phyloP scores from a whole-genome alignment of 2,888 invertebrate species.

The Drosophila yooni region DNA sequence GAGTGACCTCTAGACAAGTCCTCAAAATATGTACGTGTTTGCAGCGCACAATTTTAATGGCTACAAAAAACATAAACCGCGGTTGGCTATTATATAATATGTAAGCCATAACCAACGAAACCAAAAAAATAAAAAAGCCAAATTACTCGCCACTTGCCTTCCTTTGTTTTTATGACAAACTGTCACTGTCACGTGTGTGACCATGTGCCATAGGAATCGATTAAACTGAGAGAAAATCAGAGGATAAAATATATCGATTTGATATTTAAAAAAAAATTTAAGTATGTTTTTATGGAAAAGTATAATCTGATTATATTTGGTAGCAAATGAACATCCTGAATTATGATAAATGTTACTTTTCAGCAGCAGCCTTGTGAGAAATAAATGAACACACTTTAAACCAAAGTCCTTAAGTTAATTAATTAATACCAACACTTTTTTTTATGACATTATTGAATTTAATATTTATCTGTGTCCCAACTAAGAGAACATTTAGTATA shows the following conservation, averaged over 20 bases:
- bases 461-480: no score
- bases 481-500: no score
- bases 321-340: neutral
- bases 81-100: conserved; percentile 57
- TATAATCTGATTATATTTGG: neutral
- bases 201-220: neutral
- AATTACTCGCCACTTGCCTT: conserved; percentile 14
- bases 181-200: conserved; percentile 53
- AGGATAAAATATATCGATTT: neutral
- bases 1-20: conserved; percentile 25
- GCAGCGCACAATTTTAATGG: conserved; percentile 23
- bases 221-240: conserved; percentile 17
- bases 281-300: neutral
- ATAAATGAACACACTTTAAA: neutral
- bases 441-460: neutral
- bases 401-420: neutral
- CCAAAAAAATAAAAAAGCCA: neutral
- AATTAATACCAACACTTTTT: neutral
- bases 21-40: neutral
- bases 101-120: conserved; percentile 26
- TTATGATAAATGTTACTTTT: no score
- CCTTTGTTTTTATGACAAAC: conserved; percentile 43
- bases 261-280: neutral
- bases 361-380: neutral
- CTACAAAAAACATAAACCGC: conserved; percentile 42